Conservation (phyloP, 2,888 invertebrate species). For the Phytoseiulus persimilis region DNA sequence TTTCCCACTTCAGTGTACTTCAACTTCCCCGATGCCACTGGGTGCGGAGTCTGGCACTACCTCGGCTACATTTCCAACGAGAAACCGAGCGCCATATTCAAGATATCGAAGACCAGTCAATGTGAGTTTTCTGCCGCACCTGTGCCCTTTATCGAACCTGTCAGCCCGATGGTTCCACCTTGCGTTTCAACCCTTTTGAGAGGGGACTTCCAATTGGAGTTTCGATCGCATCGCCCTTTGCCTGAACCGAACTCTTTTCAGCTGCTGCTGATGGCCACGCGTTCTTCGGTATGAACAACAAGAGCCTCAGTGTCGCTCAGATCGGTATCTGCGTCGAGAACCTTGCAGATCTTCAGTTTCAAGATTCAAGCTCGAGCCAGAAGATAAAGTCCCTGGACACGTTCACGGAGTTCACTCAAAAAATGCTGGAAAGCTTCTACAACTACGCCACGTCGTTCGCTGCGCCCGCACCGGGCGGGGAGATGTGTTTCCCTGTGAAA, state of each 20-base stretch:
- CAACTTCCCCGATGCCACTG: conserved; percentile 81
- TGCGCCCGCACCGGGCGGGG: conserved; percentile 58
- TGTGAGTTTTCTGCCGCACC: not conserved
- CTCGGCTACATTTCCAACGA: conserved; percentile 82
- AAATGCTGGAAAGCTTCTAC: conserved; percentile 84
- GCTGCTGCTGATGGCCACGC: not conserved
- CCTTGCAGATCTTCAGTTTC: conserved; percentile 54
- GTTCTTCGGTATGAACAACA: conserved; percentile 22
- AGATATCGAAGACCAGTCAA: conserved; percentile 63
- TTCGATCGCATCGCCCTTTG: too few relatives aligned
- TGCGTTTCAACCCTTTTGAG: not conserved
- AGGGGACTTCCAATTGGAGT: not conserved
- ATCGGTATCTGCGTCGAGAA: conserved; percentile 86
- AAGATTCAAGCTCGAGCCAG: conserved; percentile 50
- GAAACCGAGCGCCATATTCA: conserved; percentile 95
- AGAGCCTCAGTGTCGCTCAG: conserved; percentile 69
- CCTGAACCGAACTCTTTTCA: not conserved
- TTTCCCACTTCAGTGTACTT: conserved; percentile 87
- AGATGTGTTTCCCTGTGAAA: conserved; percentile 76
- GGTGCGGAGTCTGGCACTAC: conserved; percentile 86
- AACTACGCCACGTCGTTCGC: conserved; percentile 88
- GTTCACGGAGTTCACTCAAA: conserved; percentile 60
- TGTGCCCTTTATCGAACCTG: not conserved
- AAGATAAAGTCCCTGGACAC: conserved; percentile 47
- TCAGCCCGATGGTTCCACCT: not conserved